Evolutionary conservation across 2,113 vertebrate genomes (phyloP), one percentile per base, ranked within the genome.

Genomic region (Sitta europaea): DNA sequence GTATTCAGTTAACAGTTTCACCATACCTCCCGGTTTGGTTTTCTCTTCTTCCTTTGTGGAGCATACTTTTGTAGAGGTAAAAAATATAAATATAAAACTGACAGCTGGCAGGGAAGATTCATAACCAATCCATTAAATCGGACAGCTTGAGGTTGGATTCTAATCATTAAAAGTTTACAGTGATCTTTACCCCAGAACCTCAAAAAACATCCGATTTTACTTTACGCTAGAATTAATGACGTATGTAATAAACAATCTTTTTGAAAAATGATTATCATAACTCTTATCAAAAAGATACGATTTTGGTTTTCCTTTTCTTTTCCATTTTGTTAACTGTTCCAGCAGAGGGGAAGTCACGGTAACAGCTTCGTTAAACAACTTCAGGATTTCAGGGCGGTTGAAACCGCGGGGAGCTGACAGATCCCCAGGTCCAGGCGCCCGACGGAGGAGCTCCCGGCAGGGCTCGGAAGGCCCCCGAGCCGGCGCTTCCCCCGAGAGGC

Each of bases 371-470:
- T 4, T 66, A 51, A 36, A 35, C 58, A 42, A 11, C 43, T 35
- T 33, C 12, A 20, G 29, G 31, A 6, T 8, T 22, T 18, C 67
- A 14, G 35, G 16, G 18, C 38, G 45, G 48, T 54, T 27, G 48
- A 40, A 31, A 33, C 10, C 11, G n/a, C 13, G 14, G 13, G 54
- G 6, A 24, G 28, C 68, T 10, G 63, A 10, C 58, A 9, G 47
- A 21, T 10, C 12, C 19, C 23, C 27, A 3, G 43, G 6, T 35
- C 9, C 47, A 3, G 25, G 4, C 5, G 2, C 29, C 40, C 6
- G 28, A 2, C 48, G 0, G 18, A 31, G 53, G 20, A 18, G 43
- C 59, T 33, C 6, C 35, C 0, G 31, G 4, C 21, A 8, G n/a
- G 23, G 19, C 55, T 31, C 35, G 3, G 29, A 14, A 75, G 73